Evolutionary conservation across 2,113 vertebrate species (phyloP).

Genomic region (Rhinolophus ferrumequinum): DNA sequence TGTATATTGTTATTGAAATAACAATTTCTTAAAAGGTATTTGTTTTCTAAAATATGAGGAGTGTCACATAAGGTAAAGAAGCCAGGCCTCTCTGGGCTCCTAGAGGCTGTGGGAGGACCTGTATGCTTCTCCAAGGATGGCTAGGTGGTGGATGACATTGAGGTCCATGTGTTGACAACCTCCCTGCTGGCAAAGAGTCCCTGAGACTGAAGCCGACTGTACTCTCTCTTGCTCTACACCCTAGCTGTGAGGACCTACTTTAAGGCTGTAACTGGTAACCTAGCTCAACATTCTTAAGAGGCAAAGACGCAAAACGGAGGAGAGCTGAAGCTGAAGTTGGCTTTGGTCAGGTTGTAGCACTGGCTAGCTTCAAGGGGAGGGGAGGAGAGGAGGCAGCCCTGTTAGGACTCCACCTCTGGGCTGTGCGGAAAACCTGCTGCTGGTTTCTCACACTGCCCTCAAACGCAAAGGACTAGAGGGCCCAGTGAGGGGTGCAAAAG

Average conservation of each 20-base stretch:
- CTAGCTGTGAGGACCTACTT: not conserved
- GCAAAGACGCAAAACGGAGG: not conserved
- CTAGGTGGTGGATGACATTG: not conserved
- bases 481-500: not conserved
- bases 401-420: not conserved
- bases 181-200: not conserved
- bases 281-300: not conserved
- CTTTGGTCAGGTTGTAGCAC: not conserved
- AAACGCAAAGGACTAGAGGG: not conserved
- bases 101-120: not conserved
- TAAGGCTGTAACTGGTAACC: not conserved
- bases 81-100: not conserved
- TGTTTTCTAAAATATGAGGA: slow-evolving; percentile 1
- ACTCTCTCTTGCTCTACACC: not conserved
- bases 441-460: not conserved
- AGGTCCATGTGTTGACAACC: not conserved
- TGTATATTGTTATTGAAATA: not conserved
- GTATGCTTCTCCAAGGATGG: not conserved
- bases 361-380: not conserved
- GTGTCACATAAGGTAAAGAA: not conserved
- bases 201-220: not conserved
- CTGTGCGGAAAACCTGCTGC: not conserved
- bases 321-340: not conserved
- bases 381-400: too few species aligned
- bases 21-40: not conserved